phyloP scores from a whole-genome alignment of 2,888 invertebrate genomes.

The Steinernema scapterisci region DNA sequence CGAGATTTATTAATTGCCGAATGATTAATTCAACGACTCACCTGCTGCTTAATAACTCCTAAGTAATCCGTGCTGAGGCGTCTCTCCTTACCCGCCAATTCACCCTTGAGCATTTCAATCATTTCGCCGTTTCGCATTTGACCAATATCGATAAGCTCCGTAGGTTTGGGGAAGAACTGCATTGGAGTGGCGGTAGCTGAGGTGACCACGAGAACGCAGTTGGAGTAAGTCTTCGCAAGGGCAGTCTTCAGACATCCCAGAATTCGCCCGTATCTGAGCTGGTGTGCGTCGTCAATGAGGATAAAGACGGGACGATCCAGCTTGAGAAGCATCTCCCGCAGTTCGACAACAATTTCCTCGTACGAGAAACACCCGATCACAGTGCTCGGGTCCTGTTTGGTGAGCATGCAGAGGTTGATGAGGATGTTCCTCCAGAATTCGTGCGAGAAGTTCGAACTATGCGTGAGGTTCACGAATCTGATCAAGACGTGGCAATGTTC shows the following conservation, averaged over 20 bases:
- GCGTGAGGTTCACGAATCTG: constrained; percentile 55
- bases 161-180: constrained; percentile 20
- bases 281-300: constrained; percentile 64
- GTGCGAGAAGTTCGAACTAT: constrained; percentile 60
- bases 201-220: constrained; percentile 21
- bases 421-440: constrained; percentile 54
- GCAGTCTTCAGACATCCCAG: constrained; percentile 46
- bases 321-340: constrained; percentile 45
- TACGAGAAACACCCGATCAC: constrained; percentile 45
- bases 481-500: constrained; percentile 44
- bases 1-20: too few relatives aligned
- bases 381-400: constrained; percentile 23
- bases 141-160: constrained; percentile 1
- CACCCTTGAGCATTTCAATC: constrained; percentile 50
- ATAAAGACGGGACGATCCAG: constrained; percentile 53
- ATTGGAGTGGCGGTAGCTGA: background rate
- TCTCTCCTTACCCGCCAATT: constrained; percentile 40
- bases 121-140: constrained; percentile 37
- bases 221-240: background rate
- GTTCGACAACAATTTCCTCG: constrained; percentile 39
- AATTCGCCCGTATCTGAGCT: constrained; percentile 56
- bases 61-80: constrained; percentile 50
- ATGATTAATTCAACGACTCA: too few relatives aligned
- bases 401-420: constrained; percentile 40
- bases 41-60: constrained; percentile 44